Evolutionary conservation across 1,140 invertebrate genomes (phyloP).

Genomic region (Halyomorpha halys): DNA sequence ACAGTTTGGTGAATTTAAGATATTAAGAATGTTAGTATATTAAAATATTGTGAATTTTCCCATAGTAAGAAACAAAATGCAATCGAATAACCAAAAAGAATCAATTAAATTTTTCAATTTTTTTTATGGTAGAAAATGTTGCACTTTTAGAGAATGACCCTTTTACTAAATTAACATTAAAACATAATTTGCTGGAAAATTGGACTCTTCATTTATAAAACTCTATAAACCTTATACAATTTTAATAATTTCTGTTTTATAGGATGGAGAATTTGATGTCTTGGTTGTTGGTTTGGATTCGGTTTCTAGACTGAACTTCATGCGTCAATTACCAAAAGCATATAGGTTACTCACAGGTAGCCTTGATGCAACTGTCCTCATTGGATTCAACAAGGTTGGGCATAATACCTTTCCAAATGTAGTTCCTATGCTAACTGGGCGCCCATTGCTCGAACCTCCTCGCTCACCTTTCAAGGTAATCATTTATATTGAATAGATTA

Average conservation of each 20-base stretch:
- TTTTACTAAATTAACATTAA: too few relatives aligned
- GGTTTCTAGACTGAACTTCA: constrained; percentile 46
- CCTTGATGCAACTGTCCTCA: constrained; percentile 36
- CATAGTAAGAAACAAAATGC: too few relatives aligned
- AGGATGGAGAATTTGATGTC: constrained; percentile 36
- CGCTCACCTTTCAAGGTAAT: constrained; percentile 20
- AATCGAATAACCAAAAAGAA: too few relatives aligned
- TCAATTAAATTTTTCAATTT: too few relatives aligned
- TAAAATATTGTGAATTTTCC: too few relatives aligned
- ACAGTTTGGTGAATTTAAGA: too few relatives aligned
- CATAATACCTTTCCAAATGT: constrained; percentile 41
- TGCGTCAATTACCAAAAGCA: constrained; percentile 44
- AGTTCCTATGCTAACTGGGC: constrained; percentile 40
- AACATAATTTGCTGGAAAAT: too few relatives aligned
- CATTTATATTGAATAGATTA: not conserved
- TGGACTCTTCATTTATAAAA: too few relatives aligned
- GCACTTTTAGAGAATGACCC: too few relatives aligned
- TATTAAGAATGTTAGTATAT: too few relatives aligned
- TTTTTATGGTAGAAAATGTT: too few relatives aligned
- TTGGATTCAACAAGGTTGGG: constrained; percentile 39
- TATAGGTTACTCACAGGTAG: constrained; percentile 36
- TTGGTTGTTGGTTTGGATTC: constrained; percentile 63
- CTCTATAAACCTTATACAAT: too few relatives aligned
- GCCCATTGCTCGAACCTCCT: constrained; percentile 31
- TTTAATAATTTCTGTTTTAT: constrained; percentile 8